Evolutionary conservation across 1,140 invertebrate genomes (phyloP), one percentile per base, ranked within the genome.

Genomic region (Tenebrio molitor): DNA sequence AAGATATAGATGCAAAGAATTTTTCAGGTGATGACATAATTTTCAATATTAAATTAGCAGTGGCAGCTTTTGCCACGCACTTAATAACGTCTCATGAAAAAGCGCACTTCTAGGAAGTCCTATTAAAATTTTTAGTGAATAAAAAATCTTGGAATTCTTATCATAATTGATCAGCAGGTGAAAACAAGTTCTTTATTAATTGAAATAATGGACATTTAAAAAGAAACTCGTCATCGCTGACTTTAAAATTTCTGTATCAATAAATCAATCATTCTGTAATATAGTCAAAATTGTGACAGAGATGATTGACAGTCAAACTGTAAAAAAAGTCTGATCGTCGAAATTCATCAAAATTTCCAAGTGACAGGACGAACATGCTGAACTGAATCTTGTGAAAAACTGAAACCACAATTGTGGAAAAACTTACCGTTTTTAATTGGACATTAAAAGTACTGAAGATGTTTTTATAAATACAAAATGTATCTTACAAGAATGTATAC

Each of bases 201-300:
- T 50, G 50, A 1, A 58, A 58, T 58, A 25, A 58, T 3, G 23
- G 14, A 3, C n/a, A 58, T 15, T 58, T 58, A 34, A 58, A 58
- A 53, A 21, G 21, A 58, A 29, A 58, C 50, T 29, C 8, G 50
- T 58, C 36, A 39, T 5, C n/a, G 19, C 50, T 58, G 44, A 21
- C 44, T 33, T 16, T 58, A 29, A 58, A 58, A 29, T 58, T 17
- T 12, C 8, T 25, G 23, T 12, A 5, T 58, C 21, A 58, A 58
- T 58, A 58, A 58, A 58, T 58, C 50, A 58, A 58, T 58, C 50
- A 58, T 5, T 29, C 25, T 6, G 23, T 58, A 29, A 58, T 29
- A 23, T 29, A 58, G 50, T 29, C 50, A 29, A 58, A 58, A 58
- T 21, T 58, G 44, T 58, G 50, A 58, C 50, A 58, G 50, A 58